Conservation (phyloP, 2,797 vertebrate species). For the Coranthus polyacanthus region DNA sequence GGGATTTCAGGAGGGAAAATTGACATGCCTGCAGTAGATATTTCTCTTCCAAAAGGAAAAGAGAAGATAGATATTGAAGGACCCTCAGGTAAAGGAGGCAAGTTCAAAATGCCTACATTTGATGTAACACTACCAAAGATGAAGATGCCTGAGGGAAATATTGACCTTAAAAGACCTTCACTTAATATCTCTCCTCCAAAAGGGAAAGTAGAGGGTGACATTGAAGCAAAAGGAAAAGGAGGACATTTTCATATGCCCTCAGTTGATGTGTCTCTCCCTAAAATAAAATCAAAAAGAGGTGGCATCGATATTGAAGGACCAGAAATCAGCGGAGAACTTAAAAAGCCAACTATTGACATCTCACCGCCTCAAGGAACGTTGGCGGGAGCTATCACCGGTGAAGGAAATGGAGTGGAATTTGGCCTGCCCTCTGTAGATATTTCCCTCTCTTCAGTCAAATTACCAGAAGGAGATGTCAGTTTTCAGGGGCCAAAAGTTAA, state of each 20-base stretch:
- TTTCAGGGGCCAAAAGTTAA: constrained; percentile 69
- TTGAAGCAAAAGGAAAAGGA: too few relatives aligned
- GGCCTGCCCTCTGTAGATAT: constrained; percentile 51
- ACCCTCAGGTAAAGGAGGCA: constrained; percentile 61
- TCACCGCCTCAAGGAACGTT: constrained; percentile 49
- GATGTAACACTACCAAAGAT: constrained; percentile 65
- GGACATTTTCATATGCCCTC: too few relatives aligned
- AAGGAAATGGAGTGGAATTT: constrained; percentile 43
- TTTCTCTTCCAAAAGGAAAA: constrained; percentile 57
- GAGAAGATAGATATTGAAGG: constrained; percentile 57
- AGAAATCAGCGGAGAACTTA: too few relatives aligned
- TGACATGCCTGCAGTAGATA: constrained; percentile 51
- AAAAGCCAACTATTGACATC: constrained; percentile 65
- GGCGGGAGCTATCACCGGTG: constrained; percentile 20
- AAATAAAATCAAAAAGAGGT: too few relatives aligned
- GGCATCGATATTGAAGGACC: too few relatives aligned
- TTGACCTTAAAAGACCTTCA: constrained; percentile 46
- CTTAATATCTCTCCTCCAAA: constrained; percentile 71
- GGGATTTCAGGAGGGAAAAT: constrained; percentile 48
- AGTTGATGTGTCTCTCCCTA: too few relatives aligned
- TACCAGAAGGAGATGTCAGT: constrained; percentile 42
- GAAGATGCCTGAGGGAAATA: constrained; percentile 52
- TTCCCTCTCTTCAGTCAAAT: constrained; percentile 52
- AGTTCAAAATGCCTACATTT: constrained; percentile 75
- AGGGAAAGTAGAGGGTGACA: constrained; percentile 31